phyloP scores from a whole-genome alignment of 2,113 vertebrate species.

The Cairina moschata region DNA sequence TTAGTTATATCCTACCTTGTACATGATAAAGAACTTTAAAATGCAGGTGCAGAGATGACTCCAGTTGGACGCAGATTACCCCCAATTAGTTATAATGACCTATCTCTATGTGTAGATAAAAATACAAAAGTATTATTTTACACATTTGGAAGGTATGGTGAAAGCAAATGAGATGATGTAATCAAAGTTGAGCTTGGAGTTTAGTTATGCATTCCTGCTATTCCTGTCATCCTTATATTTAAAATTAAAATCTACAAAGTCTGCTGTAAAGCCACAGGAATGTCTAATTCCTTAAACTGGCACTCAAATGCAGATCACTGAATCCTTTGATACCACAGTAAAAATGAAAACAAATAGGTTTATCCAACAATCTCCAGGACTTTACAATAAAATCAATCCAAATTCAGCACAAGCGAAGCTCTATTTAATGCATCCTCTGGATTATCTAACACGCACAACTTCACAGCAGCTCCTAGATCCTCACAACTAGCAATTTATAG shows the following conservation, averaged over 20 bases:
- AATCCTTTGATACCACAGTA: neutral
- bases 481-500: neutral
- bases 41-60: neutral
- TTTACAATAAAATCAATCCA: neutral
- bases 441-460: neutral
- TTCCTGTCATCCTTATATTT: neutral
- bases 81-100: neutral
- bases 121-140: neutral
- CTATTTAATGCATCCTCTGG: neutral
- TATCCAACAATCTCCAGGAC: neutral
- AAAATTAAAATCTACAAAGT: neutral
- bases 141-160: neutral
- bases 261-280: neutral
- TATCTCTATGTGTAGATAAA: neutral
- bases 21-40: neutral
- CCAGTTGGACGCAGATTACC: neutral
- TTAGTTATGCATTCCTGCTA: accelerated
- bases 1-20: neutral
- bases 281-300: neutral
- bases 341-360: neutral
- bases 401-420: neutral
- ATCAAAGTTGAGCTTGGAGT: neutral
- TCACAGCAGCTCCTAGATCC: neutral
- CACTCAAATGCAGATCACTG: neutral
- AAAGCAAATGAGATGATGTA: neutral